Evolutionary conservation across 2,113 vertebrate genomes (phyloP).

Genomic region (Ceuthmochares aereus): DNA sequence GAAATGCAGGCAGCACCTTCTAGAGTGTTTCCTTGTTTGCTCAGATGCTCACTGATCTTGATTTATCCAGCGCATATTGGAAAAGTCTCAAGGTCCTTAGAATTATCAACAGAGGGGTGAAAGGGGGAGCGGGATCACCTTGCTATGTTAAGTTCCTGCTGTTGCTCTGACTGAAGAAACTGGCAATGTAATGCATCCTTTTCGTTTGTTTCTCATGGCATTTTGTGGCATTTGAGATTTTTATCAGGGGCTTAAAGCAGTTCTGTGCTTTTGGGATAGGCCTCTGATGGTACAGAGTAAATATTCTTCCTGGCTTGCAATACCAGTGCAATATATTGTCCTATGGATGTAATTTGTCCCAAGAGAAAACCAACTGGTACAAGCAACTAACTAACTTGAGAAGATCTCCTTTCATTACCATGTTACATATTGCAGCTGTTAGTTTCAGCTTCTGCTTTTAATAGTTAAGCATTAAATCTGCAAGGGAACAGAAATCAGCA

Average conservation of each 20-base stretch:
- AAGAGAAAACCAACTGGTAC: neutral
- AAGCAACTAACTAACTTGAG: neutral
- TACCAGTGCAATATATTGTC: neutral
- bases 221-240: conserved; percentile 2
- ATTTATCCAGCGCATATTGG: neutral
- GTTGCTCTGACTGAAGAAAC: neutral
- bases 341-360: neutral
- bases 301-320: neutral
- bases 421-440: neutral
- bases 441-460: neutral
- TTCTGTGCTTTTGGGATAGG: neutral
- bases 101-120: neutral
- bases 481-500: neutral
- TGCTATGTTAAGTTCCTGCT: neutral
- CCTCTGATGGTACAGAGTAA: neutral
- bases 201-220: neutral
- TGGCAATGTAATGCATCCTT: neutral
- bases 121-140: neutral
- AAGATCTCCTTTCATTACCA: neutral
- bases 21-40: neutral
- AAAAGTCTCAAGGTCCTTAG: neutral
- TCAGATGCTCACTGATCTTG: neutral
- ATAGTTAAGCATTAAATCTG: neutral
- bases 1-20: neutral
- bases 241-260: neutral